Conservation (phyloP, 2,113 vertebrate species). For the Suncus etruscus region DNA sequence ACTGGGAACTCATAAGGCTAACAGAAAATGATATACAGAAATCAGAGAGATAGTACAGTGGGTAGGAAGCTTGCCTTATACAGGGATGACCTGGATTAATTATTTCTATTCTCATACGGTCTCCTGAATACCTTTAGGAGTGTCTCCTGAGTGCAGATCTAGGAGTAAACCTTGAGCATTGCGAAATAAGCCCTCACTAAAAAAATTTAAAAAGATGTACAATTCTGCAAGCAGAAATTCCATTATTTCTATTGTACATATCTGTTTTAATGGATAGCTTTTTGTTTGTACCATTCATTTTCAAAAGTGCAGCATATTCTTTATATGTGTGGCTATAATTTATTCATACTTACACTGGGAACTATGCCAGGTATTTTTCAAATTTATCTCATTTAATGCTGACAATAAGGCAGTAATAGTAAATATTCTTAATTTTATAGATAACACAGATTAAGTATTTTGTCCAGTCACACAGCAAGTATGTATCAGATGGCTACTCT, state of each 20-base stretch:
- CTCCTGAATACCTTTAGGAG: too few species aligned
- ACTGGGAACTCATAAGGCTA: not conserved
- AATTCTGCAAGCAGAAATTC: not conserved
- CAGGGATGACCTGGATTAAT: too few species aligned
- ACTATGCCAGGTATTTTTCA: not conserved
- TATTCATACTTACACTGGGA: not conserved
- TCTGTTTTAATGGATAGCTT: not conserved
- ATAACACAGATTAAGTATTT: constrained; percentile 2
- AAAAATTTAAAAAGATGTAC: not conserved
- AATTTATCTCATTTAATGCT: constrained; percentile 33
- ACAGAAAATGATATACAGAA: too few species aligned
- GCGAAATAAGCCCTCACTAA: too few species aligned
- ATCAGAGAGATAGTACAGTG: too few species aligned
- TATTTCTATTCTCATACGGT: too few species aligned
- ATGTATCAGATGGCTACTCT: not conserved
- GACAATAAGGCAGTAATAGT: not conserved
- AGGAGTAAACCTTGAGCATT: too few species aligned
- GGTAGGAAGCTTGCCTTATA: too few species aligned
- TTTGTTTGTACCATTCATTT: not conserved
- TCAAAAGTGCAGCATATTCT: not conserved
- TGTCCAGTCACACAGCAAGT: not conserved
- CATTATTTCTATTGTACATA: not conserved
- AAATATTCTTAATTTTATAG: constrained; percentile 32
- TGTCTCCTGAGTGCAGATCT: too few species aligned
- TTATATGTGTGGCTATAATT: not conserved